Evolutionary conservation across 2,888 invertebrate species (phyloP).

Genomic region (Lathronympha strigana): DNA sequence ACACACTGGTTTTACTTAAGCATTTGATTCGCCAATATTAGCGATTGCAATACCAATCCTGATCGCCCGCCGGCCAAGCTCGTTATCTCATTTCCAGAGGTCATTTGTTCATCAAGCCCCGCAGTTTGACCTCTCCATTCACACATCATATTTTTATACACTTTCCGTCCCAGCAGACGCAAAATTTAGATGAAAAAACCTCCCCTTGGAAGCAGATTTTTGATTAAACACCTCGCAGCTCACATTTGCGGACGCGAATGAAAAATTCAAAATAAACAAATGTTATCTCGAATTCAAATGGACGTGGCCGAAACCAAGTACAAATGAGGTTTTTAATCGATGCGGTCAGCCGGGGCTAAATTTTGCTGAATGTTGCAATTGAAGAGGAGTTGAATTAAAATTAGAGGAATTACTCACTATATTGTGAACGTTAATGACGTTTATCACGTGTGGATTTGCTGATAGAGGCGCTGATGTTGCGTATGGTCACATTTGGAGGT

Average conservation of each 20-base stretch:
- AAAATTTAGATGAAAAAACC: slow-evolving; percentile 34
- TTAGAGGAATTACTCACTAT: not conserved
- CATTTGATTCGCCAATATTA: not conserved
- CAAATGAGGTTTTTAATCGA: slow-evolving; percentile 5
- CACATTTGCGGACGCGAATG: slow-evolving; percentile 25
- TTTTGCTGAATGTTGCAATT: not conserved
- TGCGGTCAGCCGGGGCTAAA: not conserved
- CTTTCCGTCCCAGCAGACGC: slow-evolving; percentile 11
- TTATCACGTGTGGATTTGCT: no score
- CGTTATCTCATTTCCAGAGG: slow-evolving; percentile 41
- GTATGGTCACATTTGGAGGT: no score
- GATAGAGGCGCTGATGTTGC: no score
- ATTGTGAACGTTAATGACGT: not conserved
- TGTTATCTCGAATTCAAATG: slow-evolving; percentile 5
- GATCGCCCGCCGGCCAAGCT: slow-evolving; percentile 33
- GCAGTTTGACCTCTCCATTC: slow-evolving; percentile 38
- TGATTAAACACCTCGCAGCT: slow-evolving; percentile 27
- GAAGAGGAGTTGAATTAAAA: not conserved
- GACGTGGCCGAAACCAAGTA: slow-evolving; percentile 1
- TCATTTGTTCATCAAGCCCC: slow-evolving; percentile 40
- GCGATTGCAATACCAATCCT: not conserved
- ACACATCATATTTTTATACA: slow-evolving; percentile 40
- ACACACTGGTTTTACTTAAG: no score
- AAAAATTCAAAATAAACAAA: slow-evolving; percentile 30
- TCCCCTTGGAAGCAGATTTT: slow-evolving; percentile 14